Conservation (phyloP, 2,113 vertebrate genomes). For the Sterrhoptilus dennistouni region DNA sequence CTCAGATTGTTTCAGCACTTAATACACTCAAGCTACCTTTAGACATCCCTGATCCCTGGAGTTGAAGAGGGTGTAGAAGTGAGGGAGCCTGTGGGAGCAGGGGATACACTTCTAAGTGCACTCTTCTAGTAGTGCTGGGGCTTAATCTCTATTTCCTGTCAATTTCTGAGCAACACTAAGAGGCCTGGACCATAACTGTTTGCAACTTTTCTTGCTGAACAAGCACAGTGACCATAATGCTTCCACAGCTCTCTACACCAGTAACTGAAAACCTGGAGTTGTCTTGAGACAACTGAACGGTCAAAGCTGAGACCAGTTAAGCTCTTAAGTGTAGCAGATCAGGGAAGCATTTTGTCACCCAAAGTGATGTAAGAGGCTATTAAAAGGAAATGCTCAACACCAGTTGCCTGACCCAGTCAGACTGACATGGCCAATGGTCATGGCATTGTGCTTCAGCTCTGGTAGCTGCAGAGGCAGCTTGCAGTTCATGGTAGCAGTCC, state of each 20-base stretch:
- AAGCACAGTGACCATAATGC: neutral
- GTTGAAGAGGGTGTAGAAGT: neutral
- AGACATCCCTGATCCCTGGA: neutral
- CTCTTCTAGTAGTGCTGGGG: neutral
- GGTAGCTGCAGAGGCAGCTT: neutral
- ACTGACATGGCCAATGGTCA: accelerated
- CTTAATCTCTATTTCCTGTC: neutral
- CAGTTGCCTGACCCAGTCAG: neutral
- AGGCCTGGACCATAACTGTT: neutral
- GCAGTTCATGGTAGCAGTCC: neutral
- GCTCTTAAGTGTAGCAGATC: neutral
- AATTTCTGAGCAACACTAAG: neutral
- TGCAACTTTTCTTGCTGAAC: neutral
- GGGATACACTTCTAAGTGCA: neutral
- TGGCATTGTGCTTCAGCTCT: neutral
- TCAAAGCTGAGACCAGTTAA: neutral
- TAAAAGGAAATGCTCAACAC: neutral
- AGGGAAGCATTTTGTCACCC: neutral
- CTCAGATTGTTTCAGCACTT: neutral
- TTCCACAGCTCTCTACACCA: neutral
- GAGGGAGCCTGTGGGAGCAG: neutral
- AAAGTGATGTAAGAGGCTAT: neutral
- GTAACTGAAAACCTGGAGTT: neutral
- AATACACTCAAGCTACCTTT: neutral
- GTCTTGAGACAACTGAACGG: neutral